Conservation (phyloP, 2,113 vertebrate genomes). For the Herpailurus yagouaroundi region DNA sequence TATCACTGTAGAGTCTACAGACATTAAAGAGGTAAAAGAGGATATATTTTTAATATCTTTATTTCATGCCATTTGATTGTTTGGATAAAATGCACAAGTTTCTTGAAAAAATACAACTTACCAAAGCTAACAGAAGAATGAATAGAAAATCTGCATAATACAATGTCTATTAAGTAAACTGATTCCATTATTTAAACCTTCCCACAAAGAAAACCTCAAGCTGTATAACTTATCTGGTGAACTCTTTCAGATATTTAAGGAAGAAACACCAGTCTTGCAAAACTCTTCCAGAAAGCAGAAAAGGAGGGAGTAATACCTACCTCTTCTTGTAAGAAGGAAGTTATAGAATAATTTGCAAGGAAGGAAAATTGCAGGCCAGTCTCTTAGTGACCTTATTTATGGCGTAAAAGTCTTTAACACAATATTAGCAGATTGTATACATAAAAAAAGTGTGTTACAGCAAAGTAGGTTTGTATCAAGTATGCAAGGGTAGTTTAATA, state of each 20-base stretch:
- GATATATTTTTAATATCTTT: neutral
- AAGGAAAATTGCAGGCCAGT: neutral
- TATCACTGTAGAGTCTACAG: neutral
- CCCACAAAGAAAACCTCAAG: neutral
- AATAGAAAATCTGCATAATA: constrained; percentile 4
- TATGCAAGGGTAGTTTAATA: neutral
- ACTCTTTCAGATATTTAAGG: neutral
- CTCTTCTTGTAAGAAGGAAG: neutral
- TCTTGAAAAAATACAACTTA: constrained; percentile 7
- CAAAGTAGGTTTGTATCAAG: neutral
- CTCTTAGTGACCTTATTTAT: neutral
- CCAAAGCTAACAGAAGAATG: neutral
- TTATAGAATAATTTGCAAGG: neutral
- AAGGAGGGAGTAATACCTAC: neutral
- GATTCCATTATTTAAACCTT: neutral
- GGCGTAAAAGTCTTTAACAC: neutral
- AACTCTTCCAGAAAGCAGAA: neutral
- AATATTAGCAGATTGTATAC: constrained; percentile 7
- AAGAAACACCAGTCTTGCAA: neutral
- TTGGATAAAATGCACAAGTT: neutral
- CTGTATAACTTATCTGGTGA: neutral
- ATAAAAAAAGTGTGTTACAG: constrained; percentile 30
- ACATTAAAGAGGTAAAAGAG: neutral
- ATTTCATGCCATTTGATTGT: neutral
- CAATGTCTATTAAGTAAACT: neutral